Conservation (phyloP, 2,797 vertebrate genomes). For the Balearica regulorum region DNA sequence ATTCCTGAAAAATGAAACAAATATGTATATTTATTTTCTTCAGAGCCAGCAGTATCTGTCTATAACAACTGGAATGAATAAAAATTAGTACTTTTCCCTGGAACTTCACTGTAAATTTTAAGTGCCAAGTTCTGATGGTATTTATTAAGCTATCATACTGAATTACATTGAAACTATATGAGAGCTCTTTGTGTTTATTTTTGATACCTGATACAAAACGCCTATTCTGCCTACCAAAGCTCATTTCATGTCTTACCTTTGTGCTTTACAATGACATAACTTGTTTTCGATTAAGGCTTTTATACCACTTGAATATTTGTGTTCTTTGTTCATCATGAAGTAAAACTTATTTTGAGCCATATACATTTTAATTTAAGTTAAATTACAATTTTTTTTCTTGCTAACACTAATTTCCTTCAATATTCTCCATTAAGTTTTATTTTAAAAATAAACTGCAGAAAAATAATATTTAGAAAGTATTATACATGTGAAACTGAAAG, state of each 20-base stretch:
- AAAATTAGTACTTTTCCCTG: not conserved
- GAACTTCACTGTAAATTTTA: not conserved
- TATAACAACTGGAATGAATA: not conserved
- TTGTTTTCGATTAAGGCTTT: not conserved
- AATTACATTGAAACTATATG: not conserved
- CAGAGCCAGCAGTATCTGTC: not conserved
- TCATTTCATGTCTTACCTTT: not conserved
- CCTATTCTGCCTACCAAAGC: not conserved
- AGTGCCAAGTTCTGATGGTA: not conserved
- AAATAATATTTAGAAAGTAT: not conserved
- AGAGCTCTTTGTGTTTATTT: not conserved
- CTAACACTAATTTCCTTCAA: not conserved
- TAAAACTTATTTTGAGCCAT: not conserved
- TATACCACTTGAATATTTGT: fast-evolving
- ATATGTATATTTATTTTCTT: not conserved
- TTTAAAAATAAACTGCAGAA: not conserved
- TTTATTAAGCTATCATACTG: not conserved
- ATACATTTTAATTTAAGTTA: not conserved
- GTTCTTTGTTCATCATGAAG: not conserved
- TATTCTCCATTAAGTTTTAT: not conserved
- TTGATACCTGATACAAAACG: not conserved
- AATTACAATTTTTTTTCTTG: not conserved
- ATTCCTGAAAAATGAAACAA: not conserved
- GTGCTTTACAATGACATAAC: not conserved
- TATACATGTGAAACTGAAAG: not conserved